Evolutionary conservation across 1,140 invertebrate genomes (phyloP), one percentile per base, ranked within the genome.

Genomic region (Drosophila quadrilineata): DNA sequence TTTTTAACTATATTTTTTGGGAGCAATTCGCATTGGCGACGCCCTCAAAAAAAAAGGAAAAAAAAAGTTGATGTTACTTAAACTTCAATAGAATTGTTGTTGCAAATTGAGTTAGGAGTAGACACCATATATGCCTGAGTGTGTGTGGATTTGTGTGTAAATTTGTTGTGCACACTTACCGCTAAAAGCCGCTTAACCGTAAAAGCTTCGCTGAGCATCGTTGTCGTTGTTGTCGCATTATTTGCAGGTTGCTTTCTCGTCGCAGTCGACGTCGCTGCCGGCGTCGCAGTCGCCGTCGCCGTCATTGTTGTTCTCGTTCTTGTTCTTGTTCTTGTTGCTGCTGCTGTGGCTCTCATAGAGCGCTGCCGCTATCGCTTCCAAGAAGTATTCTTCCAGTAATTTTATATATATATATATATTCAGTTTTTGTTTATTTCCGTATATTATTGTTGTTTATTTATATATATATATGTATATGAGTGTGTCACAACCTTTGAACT

Each of bases 131-230:
- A 14, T 38, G 4, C 3, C 0, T 35, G 12, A 24, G 8, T 28
- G 9, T 28, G 2, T 53, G 22, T 48, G 6, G 21, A 3, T 46
- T 3, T 58, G n/a, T 48, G 4, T 16, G 17, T 48, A 67, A 63
- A 22, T 68, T 59, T 31, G 46, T 59, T 70, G 46, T 65, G 45
- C 29, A 49, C 17, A 87, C 84, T 87, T 79, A 87, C 84, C 84
- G 84, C 84, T 75, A 87, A 87, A 72, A 77, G 67, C 66, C 77
- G 77, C 76, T 87, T 87, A 87, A 87, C 84, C 84, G 84, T 87
- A 70, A 87, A 87, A 87, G 71, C 48, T 64, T 69, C 54, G 71
- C 66, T 59, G 62, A 67, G 54, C 69, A 72, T 69, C 53, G n/a
- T n/a, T n/a, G n/a, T n/a, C n/a, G n/a, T n/a, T n/a, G n/a, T n/a